These are phyloP conservation scores for Dufourea novaeangliae DNA, from an alignment of 1,140 invertebrate species.

Conservation along the genomic window DNA sequence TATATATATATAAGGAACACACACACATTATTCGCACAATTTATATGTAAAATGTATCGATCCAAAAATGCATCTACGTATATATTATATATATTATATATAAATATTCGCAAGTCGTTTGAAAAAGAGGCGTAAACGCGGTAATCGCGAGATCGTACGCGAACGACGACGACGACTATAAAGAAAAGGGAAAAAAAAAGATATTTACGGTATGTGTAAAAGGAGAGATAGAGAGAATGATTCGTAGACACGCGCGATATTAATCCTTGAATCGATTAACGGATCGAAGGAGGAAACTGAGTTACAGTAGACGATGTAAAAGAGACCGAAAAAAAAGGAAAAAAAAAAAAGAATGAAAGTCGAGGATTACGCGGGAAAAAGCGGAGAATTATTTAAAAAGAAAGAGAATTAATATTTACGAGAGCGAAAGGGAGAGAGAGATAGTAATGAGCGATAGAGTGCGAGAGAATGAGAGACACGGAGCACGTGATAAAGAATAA, in stretches of 20 bases:
- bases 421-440: not conserved
- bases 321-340: no score
- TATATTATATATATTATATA: slow-evolving; percentile 60
- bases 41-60: slow-evolving; percentile 45
- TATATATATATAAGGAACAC: no score
- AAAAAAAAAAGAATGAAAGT: no score
- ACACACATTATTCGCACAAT: slow-evolving; percentile 8
- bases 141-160: slow-evolving; percentile 7
- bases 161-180: slow-evolving; percentile 6
- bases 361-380: no score
- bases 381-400: no score
- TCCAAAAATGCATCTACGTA: slow-evolving; percentile 46
- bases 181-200: no score
- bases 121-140: not conserved
- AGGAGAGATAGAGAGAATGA: not conserved
- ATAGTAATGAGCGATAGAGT: not conserved
- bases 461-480: slow-evolving; percentile 24
- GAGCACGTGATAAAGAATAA: slow-evolving; percentile 77
- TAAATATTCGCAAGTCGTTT: slow-evolving; percentile 58
- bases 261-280: no score
- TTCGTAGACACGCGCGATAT: no score
- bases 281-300: no score
- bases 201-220: not conserved
- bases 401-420: no score
- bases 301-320: no score